Percentiles rank a stretch among this genome's conserved stretches.
Conservation (phyloP, 2,888 invertebrate genomes). For the Hoplodrina blanda region DNA sequence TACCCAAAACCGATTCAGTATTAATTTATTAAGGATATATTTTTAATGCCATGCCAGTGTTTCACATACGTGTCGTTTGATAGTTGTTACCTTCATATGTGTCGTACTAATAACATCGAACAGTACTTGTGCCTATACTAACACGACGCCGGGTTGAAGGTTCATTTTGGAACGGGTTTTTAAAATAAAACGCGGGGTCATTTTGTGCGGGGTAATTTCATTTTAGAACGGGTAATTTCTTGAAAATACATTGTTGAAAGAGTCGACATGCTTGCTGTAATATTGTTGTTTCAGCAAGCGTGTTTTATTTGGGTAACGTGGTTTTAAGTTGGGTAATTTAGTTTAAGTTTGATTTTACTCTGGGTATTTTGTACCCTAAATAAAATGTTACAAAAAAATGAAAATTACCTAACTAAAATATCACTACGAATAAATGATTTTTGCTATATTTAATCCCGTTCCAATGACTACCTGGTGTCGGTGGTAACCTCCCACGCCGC, state of each 20-base stretch:
- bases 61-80: constrained; percentile 1
- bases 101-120: constrained; percentile 50
- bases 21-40: constrained; percentile 43
- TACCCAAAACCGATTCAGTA: constrained; percentile 57
- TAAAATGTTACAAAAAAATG: neutral
- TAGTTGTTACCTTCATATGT: constrained; percentile 24
- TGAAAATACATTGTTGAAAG: too few species aligned
- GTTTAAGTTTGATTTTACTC: neutral
- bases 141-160: constrained; percentile 28
- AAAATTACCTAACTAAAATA: constrained; percentile 1
- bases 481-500: constrained; percentile 55
- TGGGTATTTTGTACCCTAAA: neutral
- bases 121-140: constrained; percentile 46
- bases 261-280: too few species aligned
- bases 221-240: neutral
- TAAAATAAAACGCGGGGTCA: neutral
- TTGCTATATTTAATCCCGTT: constrained; percentile 1
- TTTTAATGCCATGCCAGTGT: constrained; percentile 18
- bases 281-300: too few species aligned
- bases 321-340: neutral
- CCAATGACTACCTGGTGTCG: constrained; percentile 20
- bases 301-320: neutral
- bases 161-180: constrained; percentile 29
- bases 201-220: neutral
- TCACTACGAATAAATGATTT: neutral